Base-by-base conservation (phyloP, 2,113 vertebrate genomes). In the Tragelaphus buxtoni region DNA sequence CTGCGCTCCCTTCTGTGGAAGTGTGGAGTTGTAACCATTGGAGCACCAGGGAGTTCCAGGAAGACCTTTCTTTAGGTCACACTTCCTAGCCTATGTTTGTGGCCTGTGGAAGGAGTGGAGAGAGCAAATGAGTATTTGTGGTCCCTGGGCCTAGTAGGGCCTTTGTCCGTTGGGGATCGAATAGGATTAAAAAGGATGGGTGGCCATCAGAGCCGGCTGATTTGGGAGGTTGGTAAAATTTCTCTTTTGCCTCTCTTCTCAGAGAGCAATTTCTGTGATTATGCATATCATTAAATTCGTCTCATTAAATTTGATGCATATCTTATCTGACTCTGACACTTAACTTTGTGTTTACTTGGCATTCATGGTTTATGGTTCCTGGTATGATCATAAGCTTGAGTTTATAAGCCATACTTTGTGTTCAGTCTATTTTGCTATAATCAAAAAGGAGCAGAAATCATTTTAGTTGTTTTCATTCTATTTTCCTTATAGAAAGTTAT, bases 301-400 rank as follows among this genome's bases (percentile, higher is more conserved):
- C 53, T 88, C 88, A 84, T 95, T 96, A 90, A 91, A 87, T 94
- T 93, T 87, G 17, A 86, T 89, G 69, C 42, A 28, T 92, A 49
- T 96, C 89, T 91, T 56, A 88, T 88, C 95, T 86, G 77, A 88
- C 76, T 92, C 9, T 95, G 94, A 96, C 72, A 83, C 65, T 96
- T 90, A 56, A 79, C 82, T 96, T 90, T 53, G 13, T 93, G 22
- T 77, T 95, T 96, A 51, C 82, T 92, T 91, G 72, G 28, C n/a
- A 42, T 94, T 89, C 56, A 30, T 94, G 77, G 63, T 72, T 92
- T 84, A 7, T 69, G 86, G 58, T 7, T 86, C 45, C 35, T 18
- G n/a, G 51, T 95, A 32, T 87, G 58, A 89, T 88, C 55, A 51
- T 30, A 76, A 45, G 74, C 58, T 87, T 90, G 58, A 91, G 80